phyloP scores from a whole-genome alignment of 1,140 invertebrate genomes.

The Ips nitidus region DNA sequence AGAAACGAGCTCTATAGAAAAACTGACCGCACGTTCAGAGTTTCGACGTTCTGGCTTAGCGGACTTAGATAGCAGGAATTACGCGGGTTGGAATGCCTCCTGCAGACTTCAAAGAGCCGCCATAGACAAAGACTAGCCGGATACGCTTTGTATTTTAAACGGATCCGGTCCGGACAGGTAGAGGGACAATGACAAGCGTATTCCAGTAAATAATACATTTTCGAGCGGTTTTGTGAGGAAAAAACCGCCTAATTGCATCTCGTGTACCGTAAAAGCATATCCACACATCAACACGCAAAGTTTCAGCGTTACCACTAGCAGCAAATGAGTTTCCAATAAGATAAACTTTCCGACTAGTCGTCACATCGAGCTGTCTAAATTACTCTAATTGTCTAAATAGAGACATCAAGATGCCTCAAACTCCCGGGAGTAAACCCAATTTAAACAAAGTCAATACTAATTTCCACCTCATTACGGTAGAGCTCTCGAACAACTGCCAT shows the following conservation, averaged over 20 bases:
- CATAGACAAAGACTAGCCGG: constrained; percentile 21
- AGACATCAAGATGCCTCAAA: constrained; percentile 29
- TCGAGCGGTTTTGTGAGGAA: neutral
- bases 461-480: constrained; percentile 35
- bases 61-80: constrained; percentile 18
- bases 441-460: constrained; percentile 37
- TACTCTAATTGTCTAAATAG: constrained; percentile 36
- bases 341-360: constrained; percentile 15
- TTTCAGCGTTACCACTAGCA: too few relatives aligned
- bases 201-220: constrained; percentile 8
- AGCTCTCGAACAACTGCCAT: constrained; percentile 31
- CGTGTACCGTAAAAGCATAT: too few relatives aligned
- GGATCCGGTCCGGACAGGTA: constrained; percentile 13
- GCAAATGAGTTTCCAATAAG: neutral
- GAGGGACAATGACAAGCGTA: constrained; percentile 3
- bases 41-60: constrained; percentile 13
- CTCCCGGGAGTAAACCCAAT: constrained; percentile 29
- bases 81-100: neutral
- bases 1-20: constrained; percentile 16
- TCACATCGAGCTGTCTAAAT: constrained; percentile 25
- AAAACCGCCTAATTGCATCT: too few relatives aligned
- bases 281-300: too few relatives aligned
- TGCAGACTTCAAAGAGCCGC: constrained; percentile 19
- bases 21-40: constrained; percentile 16
- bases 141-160: constrained; percentile 24